phyloP scores from a whole-genome alignment of 2,888 invertebrate species.

The Axea sp. region DNA sequence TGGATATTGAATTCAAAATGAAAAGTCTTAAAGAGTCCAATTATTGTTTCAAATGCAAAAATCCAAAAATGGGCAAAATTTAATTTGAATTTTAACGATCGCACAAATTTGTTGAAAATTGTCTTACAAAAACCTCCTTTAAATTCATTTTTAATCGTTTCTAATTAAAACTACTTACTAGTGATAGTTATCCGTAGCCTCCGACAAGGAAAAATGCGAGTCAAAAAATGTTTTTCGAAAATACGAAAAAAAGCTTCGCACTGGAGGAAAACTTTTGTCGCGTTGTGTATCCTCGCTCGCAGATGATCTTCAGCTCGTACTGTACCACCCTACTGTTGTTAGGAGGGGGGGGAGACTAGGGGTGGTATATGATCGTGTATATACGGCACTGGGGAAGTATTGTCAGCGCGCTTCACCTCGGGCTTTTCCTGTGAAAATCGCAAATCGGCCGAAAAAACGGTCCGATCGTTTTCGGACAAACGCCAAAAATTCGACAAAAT shows the following conservation, averaged over 20 bases:
- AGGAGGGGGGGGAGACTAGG: slow-evolving; percentile 77
- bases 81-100: too few relatives aligned
- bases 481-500: slow-evolving; percentile 73
- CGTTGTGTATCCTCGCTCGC: slow-evolving; percentile 51
- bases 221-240: neutral
- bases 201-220: too few relatives aligned
- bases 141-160: too few relatives aligned
- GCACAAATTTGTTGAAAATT: too few relatives aligned
- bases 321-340: slow-evolving; percentile 80
- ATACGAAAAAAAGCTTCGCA: neutral
- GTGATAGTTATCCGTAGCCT: too few relatives aligned
- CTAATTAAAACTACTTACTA: too few relatives aligned
- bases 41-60: too few relatives aligned
- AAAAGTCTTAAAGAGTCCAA: too few relatives aligned
- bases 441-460: slow-evolving; percentile 51
- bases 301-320: slow-evolving; percentile 73
- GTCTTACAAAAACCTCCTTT: too few relatives aligned
- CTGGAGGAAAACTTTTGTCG: slow-evolving; percentile 49
- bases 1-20: too few relatives aligned
- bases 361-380: slow-evolving; percentile 80
- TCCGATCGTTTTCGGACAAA: slow-evolving; percentile 54
- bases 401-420: slow-evolving; percentile 78
- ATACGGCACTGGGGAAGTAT: slow-evolving; percentile 77
- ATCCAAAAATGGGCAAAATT: too few relatives aligned
- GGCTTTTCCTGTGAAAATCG: slow-evolving; percentile 74